Conservation (phyloP, 2,113 vertebrate species). For the Carettochelys insculpta region DNA sequence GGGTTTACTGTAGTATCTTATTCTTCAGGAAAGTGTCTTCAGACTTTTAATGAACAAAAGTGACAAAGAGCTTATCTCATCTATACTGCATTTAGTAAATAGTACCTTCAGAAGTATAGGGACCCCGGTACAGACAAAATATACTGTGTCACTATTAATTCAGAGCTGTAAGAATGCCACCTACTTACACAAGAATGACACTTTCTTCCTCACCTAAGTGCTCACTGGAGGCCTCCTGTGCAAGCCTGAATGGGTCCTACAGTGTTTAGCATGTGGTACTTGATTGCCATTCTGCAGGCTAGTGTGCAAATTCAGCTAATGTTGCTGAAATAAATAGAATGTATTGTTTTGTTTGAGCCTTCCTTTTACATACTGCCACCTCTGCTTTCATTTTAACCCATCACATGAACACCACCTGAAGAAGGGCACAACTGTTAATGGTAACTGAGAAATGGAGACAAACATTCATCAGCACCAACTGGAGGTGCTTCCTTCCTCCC, state of each 20-base stretch:
- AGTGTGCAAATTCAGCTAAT: not conserved
- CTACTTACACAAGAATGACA: not conserved
- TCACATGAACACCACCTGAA: slow-evolving; percentile 38
- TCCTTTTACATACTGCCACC: slow-evolving; percentile 5
- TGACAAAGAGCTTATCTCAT: not conserved
- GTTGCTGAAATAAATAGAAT: slow-evolving; percentile 13
- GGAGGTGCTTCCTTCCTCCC: not conserved
- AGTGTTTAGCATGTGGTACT: slow-evolving; percentile 38
- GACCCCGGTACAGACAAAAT: not conserved
- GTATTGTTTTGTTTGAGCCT: not conserved
- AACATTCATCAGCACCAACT: not conserved
- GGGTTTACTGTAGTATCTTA: not conserved
- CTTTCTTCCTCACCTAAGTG: slow-evolving; percentile 29
- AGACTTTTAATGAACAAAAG: not conserved
- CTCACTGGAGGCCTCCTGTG: slow-evolving; percentile 12
- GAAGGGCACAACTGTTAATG: not conserved
- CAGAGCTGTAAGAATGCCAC: slow-evolving; percentile 20
- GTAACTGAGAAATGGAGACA: slow-evolving; percentile 38
- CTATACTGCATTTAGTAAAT: not conserved
- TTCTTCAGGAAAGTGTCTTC: not conserved
- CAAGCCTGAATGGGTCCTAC: slow-evolving; percentile 45
- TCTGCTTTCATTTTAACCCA: not conserved
- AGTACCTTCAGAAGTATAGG: slow-evolving; percentile 42
- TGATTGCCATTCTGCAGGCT: slow-evolving; percentile 40
- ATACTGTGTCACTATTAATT: not conserved